Conservation (phyloP, 2,888 invertebrate species). For the Schizaphis graminum region DNA sequence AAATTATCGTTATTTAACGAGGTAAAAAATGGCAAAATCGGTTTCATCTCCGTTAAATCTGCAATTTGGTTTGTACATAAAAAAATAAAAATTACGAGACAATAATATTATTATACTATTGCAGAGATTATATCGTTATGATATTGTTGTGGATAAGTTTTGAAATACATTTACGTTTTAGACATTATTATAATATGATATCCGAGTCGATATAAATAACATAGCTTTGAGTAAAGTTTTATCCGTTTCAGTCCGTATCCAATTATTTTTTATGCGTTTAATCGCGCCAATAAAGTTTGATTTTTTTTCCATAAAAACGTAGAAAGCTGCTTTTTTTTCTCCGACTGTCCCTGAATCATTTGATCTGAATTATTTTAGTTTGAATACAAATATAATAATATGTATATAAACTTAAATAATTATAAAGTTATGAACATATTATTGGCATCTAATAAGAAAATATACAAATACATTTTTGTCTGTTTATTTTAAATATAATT, state of each 20-base stretch:
- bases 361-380: not conserved
- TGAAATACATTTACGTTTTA: not conserved
- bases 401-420: not conserved
- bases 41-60: conserved; percentile 18
- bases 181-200: conserved; percentile 4
- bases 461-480: not conserved
- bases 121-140: not conserved
- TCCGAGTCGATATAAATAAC: not conserved
- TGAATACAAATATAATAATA: not conserved
- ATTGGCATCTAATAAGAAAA: not conserved
- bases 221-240: not conserved
- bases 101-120: not conserved
- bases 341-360: not conserved
- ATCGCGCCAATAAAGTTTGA: not conserved
- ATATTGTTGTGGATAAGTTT: not conserved
- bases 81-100: not conserved
- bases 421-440: not conserved
- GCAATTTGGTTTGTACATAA: not conserved
- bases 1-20: conserved; percentile 20
- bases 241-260: not conserved
- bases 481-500: not conserved
- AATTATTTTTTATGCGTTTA: not conserved
- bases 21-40: not conserved
- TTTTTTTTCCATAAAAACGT: not conserved
- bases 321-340: not conserved